Evolutionary conservation across 2,113 vertebrate genomes (phyloP).

Genomic region (Oncorhynchus masou): DNA sequence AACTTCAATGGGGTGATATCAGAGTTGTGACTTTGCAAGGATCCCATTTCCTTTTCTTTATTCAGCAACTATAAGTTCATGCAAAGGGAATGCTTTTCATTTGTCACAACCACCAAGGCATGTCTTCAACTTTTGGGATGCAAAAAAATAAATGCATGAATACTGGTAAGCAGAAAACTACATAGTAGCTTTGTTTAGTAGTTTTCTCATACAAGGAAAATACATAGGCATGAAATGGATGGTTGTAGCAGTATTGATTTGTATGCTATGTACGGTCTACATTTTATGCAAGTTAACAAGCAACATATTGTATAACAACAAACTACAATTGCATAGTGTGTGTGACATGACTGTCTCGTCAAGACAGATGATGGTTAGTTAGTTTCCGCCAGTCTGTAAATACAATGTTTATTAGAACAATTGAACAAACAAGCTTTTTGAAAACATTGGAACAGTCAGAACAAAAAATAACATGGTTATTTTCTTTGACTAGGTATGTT

Average conservation of each 20-base stretch:
- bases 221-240: background rate
- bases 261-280: background rate
- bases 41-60: background rate
- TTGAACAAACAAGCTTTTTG: background rate
- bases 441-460: background rate
- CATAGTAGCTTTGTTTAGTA: background rate
- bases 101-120: background rate
- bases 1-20: too few relatives aligned
- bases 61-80: background rate
- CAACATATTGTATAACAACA: too few relatives aligned
- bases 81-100: background rate
- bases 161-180: background rate
- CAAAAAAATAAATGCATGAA: background rate
- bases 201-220: background rate
- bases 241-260: background rate
- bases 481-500: background rate
- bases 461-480: background rate
- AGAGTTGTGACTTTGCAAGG: too few relatives aligned
- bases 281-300: background rate
- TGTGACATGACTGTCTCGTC: too few relatives aligned
- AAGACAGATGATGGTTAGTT: background rate
- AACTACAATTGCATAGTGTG: too few relatives aligned
- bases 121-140: background rate
- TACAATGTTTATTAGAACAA: background rate
- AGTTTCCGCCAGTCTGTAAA: background rate